Conservation (phyloP, 2,113 vertebrate species). For the Motacilla alba region DNA sequence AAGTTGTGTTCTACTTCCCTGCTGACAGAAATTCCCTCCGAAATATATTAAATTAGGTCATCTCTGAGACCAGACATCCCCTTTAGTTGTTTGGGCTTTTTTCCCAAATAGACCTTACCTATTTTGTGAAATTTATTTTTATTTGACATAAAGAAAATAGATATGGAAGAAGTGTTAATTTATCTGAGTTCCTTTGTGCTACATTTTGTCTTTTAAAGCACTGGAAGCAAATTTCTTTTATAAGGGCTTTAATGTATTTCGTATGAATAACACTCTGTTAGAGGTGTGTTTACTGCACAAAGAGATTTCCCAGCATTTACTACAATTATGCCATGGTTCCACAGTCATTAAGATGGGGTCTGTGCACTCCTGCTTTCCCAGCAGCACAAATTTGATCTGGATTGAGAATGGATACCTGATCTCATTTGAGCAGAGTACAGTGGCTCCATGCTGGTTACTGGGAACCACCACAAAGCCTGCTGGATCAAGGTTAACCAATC, state of each 20-base stretch:
- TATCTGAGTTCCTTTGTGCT: not conserved
- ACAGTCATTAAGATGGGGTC: not conserved
- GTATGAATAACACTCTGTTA: not conserved
- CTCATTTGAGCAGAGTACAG: not conserved
- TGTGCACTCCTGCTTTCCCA: not conserved
- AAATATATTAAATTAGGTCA: not conserved
- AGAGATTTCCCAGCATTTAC: not conserved
- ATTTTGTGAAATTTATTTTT: not conserved
- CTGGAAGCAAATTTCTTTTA: not conserved
- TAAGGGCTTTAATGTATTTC: not conserved
- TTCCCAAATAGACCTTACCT: not conserved
- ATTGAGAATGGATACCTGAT: not conserved
- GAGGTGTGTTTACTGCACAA: not conserved
- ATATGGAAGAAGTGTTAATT: not conserved
- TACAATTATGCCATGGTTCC: not conserved
- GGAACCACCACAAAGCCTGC: not conserved
- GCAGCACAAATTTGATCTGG: not conserved
- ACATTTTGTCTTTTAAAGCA: not conserved
- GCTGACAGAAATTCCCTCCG: not conserved
- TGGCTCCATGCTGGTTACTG: not conserved
- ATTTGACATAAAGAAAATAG: not conserved
- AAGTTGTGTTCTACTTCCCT: not conserved
- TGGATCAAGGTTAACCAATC: not conserved
- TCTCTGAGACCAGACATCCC: not conserved
- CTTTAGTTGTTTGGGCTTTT: not conserved